These are phyloP conservation scores for Aspidiotus destructor DNA, from an alignment of 2,888 invertebrate species.

Conservation along the genomic window DNA sequence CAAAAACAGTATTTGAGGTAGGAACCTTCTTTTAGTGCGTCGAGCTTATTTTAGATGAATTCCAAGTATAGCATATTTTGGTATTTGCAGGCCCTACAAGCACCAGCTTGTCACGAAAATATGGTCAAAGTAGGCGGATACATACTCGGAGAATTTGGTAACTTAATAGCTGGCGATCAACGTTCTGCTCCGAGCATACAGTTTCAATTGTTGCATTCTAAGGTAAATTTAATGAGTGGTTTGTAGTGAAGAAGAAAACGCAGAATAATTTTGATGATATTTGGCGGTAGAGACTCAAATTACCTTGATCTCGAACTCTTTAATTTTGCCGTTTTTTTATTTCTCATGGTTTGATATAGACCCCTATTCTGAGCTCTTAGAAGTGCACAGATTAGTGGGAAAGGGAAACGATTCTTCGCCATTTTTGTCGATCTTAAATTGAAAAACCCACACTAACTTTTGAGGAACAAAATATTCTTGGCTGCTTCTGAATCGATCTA, in stretches of 20 bases:
- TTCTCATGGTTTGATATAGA: not conserved
- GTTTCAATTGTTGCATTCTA: constrained; percentile 95
- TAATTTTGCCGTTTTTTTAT: not conserved
- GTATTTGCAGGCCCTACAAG: constrained; percentile 68
- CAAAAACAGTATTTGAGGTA: constrained; percentile 97
- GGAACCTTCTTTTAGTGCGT: constrained; percentile 17
- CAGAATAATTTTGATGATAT: not conserved
- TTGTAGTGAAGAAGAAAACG: too few relatives aligned
- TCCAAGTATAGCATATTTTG: constrained; percentile 10
- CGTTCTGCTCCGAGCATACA: constrained; percentile 94
- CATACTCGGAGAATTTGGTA: constrained; percentile 98
- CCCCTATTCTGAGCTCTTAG: too few relatives aligned
- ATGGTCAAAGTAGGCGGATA: constrained; percentile 99
- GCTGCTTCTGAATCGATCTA: too few relatives aligned
- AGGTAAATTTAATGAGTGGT: constrained; percentile 44
- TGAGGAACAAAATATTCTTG: too few relatives aligned
- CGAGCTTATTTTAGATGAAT: constrained; percentile 14
- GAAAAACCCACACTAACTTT: too few relatives aligned
- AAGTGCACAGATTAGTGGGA: too few relatives aligned
- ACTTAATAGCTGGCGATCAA: constrained; percentile 96
- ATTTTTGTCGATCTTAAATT: too few relatives aligned
- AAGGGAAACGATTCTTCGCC: too few relatives aligned
- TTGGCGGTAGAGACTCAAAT: not conserved
- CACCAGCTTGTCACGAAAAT: constrained; percentile 98
- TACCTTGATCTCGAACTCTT: not conserved